Percentiles rank a stretch among this genome's conserved stretches.
phyloP scores from a whole-genome alignment of 2,113 vertebrate species.

The Rhynchomys soricoides region DNA sequence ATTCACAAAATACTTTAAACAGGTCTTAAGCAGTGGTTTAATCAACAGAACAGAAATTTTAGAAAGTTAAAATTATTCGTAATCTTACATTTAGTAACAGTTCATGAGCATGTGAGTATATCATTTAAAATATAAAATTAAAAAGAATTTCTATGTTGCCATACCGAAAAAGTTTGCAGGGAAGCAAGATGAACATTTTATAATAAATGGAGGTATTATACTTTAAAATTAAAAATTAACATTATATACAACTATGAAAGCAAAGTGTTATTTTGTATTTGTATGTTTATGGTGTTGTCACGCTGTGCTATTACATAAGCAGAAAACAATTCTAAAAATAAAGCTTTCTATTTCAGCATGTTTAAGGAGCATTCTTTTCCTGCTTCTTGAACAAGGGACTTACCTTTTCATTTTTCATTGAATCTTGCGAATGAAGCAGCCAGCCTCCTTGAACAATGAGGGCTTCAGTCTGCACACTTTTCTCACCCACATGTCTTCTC shows the following conservation, averaged over 20 bases:
- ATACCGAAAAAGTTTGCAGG: not conserved
- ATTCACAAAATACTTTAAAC: not conserved
- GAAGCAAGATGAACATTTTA: not conserved
- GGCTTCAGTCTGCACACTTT: not conserved
- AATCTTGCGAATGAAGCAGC: not conserved
- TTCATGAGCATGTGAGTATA: not conserved
- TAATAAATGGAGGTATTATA: not conserved
- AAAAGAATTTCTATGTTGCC: not conserved
- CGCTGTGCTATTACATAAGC: not conserved
- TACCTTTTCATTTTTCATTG: conserved; percentile 26
- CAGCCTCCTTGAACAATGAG: not conserved
- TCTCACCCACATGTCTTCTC: fast-evolving
- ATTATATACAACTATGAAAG: not conserved
- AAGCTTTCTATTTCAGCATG: not conserved
- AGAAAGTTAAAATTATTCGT: conserved; percentile 31
- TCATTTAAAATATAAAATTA: conserved; percentile 24
- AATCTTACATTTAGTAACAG: not conserved
- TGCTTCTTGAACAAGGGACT: not conserved
- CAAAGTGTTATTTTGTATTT: not conserved
- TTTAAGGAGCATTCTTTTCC: not conserved
- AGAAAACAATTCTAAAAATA: conserved; percentile 19
- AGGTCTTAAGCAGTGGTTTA: not conserved
- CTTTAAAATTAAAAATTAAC: not conserved
- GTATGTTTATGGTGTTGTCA: not conserved
- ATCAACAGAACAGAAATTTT: not conserved